Conservation (phyloP, 2,888 invertebrate species). For the Julus scanicus region DNA sequence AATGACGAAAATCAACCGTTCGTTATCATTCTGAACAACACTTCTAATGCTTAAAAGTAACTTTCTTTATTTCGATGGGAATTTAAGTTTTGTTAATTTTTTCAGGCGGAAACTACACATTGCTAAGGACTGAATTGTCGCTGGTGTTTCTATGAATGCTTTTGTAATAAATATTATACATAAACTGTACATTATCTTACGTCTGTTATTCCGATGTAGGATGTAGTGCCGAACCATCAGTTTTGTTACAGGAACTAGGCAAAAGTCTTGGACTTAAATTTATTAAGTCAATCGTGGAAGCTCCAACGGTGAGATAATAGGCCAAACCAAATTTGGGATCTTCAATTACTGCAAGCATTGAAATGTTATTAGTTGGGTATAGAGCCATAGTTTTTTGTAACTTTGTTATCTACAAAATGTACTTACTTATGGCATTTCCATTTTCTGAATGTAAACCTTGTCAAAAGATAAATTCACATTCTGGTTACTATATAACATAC, state of each 20-base stretch:
- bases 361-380: background rate
- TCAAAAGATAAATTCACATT: background rate
- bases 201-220: background rate
- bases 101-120: background rate
- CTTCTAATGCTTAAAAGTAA: background rate
- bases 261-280: background rate
- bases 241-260: background rate
- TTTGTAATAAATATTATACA: slow-evolving; percentile 1
- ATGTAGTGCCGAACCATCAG: background rate
- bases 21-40: slow-evolving; percentile 19
- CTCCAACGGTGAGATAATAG: background rate
- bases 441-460: background rate
- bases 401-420: background rate
- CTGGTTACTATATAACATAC: background rate
- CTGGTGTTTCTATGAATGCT: background rate
- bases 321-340: background rate
- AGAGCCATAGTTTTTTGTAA: too few species aligned
- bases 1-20: background rate
- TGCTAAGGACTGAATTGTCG: background rate
- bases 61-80: background rate
- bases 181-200: background rate
- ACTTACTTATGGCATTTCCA: background rate
- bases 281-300: background rate
- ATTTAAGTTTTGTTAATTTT: background rate
- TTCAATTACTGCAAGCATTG: background rate